phyloP scores from a whole-genome alignment of 2,888 invertebrate species.

The Rhaphigaster nebulosa region DNA sequence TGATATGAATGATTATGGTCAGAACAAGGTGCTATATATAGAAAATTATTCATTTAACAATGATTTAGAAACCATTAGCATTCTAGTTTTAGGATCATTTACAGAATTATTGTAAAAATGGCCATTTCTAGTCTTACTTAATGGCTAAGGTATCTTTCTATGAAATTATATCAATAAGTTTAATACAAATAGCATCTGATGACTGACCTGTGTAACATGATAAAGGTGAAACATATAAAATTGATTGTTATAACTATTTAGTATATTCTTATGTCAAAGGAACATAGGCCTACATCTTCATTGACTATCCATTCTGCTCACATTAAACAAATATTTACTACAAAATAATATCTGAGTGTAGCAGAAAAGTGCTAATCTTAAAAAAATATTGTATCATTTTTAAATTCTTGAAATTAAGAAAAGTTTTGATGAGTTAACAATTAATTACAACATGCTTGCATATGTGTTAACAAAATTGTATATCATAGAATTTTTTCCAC shows the following conservation, averaged over 20 bases:
- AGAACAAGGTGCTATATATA: neutral
- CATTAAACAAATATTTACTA: too few species aligned
- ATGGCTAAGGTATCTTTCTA: neutral
- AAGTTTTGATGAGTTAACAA: too few species aligned
- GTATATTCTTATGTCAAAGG: neutral
- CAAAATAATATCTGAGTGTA: too few species aligned
- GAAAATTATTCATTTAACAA: neutral
- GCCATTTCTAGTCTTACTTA: neutral
- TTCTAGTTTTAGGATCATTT: neutral
- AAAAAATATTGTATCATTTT: too few species aligned
- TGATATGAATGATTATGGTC: too few species aligned
- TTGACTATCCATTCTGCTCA: too few species aligned
- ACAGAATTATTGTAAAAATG: neutral
- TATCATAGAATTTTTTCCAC: too few species aligned
- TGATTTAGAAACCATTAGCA: too few species aligned
- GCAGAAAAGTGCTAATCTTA: too few species aligned
- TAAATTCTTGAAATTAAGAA: too few species aligned
- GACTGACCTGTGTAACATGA: neutral
- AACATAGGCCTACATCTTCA: neutral
- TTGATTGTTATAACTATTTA: neutral
- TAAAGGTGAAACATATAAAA: neutral
- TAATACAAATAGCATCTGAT: neutral
- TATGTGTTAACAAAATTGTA: too few species aligned
- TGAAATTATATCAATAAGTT: neutral
- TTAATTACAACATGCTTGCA: too few species aligned